Evolutionary conservation across 2,113 vertebrate species (phyloP).

Genomic region (Synodontis membranacea): DNA sequence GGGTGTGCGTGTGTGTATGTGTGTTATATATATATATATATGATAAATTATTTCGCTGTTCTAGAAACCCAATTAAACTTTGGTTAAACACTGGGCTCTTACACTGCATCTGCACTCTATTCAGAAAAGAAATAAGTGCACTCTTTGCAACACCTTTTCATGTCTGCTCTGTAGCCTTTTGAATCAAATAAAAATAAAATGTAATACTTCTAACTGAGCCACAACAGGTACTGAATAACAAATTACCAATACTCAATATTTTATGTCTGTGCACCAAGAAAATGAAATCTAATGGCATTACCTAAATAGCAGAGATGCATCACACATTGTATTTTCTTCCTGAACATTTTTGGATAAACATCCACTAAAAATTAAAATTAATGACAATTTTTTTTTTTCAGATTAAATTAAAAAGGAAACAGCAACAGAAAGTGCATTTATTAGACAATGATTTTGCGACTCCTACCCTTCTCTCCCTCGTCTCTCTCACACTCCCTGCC

Average conservation of each 20-base stretch:
- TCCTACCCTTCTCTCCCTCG: conserved; percentile 62
- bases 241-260: conserved; percentile 63
- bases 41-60: conserved; percentile 32
- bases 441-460: conserved; percentile 85
- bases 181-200: conserved; percentile 62
- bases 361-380: conserved; percentile 75
- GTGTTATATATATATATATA: neutral
- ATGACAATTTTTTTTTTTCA: conserved; percentile 65
- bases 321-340: conserved; percentile 66
- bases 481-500: conserved; percentile 44
- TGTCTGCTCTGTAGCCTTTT: conserved; percentile 59
- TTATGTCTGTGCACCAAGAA: conserved; percentile 68
- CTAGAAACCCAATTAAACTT: conserved; percentile 79
- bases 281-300: conserved; percentile 61
- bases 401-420: conserved; percentile 80
- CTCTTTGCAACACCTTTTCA: conserved; percentile 70
- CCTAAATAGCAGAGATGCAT: conserved; percentile 65
- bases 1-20: neutral
- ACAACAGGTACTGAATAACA: conserved; percentile 67
- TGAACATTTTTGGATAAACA: conserved; percentile 68
- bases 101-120: conserved; percentile 72
- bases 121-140: conserved; percentile 83
- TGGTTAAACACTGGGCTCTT: conserved; percentile 87
- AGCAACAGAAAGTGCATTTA: conserved; percentile 99
- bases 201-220: conserved; percentile 61